Evolutionary conservation across 2,113 vertebrate species (phyloP).

Genomic region (Platysteira castanea): DNA sequence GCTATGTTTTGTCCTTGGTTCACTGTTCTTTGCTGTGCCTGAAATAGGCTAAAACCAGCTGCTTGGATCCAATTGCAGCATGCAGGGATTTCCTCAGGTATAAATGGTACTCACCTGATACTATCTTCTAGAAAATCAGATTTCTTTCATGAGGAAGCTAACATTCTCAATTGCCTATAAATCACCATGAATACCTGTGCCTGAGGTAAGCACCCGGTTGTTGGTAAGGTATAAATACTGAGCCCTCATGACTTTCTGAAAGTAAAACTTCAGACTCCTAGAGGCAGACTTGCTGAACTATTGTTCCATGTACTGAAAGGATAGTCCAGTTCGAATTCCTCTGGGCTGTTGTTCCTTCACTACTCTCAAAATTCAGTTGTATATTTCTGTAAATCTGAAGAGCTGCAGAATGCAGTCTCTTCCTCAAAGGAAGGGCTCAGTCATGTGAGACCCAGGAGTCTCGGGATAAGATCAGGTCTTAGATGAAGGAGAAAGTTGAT

Average conservation of each 20-base stretch:
- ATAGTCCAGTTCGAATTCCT: neutral
- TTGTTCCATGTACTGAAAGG: neutral
- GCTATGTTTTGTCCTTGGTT: neutral
- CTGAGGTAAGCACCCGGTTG: neutral
- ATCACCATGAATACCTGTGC: neutral
- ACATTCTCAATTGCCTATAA: neutral
- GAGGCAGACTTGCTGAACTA: neutral
- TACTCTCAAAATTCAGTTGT: neutral
- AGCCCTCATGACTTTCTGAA: neutral
- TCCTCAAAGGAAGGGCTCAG: neutral
- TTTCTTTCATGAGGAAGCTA: neutral
- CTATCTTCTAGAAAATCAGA: neutral
- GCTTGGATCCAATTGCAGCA: neutral
- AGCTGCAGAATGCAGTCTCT: neutral
- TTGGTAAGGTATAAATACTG: neutral
- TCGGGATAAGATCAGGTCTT: neutral
- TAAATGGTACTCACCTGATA: neutral
- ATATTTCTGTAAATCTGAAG: neutral
- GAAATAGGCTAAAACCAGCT: neutral
- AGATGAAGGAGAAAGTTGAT: neutral
- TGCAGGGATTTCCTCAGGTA: neutral
- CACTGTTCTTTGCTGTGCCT: neutral
- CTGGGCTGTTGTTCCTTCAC: accelerated
- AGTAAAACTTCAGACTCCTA: neutral
- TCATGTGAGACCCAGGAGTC: neutral